These are phyloP conservation scores for Micromussa lordhowensis DNA, from an alignment of 92 coral and sea anemone genomes.

Conservation along the genomic window DNA sequence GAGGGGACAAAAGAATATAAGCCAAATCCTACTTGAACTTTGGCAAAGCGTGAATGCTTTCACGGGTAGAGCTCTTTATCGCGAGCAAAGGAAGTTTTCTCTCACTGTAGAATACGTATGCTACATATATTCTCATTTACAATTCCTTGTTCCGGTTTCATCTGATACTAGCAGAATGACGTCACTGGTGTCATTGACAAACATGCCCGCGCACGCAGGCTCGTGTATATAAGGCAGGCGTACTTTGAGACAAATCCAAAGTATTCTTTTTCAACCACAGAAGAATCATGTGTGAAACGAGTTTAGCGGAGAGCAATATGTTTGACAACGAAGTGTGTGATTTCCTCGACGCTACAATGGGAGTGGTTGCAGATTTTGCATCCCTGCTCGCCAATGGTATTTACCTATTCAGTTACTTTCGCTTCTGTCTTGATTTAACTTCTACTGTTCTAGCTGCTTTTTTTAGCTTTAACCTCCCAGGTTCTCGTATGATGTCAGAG, in stretches of 20 bases:
- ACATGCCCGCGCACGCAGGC: slow-evolving; percentile 10
- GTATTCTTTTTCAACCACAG: not conserved
- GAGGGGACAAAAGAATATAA: not conserved
- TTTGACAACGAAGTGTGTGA: slow-evolving; percentile 14
- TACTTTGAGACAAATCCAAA: not conserved
- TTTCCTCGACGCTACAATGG: slow-evolving; percentile 46
- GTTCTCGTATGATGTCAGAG: not conserved
- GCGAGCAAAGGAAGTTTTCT: not conserved
- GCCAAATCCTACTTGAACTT: not conserved
- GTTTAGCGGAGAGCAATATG: not conserved
- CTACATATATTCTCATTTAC: not conserved
- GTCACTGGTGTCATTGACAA: slow-evolving; percentile 13
- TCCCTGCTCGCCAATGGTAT: slow-evolving; percentile 60
- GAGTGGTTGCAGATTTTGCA: slow-evolving; percentile 45
- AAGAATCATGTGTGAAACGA: slow-evolving; percentile 11
- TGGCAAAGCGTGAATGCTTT: not conserved
- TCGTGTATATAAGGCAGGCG: not conserved
- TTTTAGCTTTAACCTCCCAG: not conserved
- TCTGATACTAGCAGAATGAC: slow-evolving; percentile 20
- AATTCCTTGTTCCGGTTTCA: slow-evolving; percentile 16
- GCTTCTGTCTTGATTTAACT: not conserved
- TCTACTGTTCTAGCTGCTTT: not conserved
- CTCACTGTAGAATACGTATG: not conserved
- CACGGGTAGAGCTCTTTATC: slow-evolving; percentile 6
- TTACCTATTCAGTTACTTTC: not conserved